Base-by-base conservation (phyloP, 1,140 invertebrate species). In the Varroa destructor region DNA sequence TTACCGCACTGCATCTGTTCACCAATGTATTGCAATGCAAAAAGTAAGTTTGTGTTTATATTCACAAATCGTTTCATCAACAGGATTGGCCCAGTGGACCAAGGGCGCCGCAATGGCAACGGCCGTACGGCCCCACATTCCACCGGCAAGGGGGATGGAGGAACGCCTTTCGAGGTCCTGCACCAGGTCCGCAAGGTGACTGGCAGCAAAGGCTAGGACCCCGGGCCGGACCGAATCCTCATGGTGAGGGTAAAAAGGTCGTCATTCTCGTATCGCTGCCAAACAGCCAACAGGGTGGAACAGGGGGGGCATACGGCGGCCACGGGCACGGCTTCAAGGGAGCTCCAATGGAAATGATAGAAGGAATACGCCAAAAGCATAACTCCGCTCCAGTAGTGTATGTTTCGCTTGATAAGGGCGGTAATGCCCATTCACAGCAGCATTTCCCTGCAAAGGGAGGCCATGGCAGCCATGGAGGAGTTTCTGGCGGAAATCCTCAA, bases 241-340 rank as follows among this genome's bases (percentile, higher is more conserved):
- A 67, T 12, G 61, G 61, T 14, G 61, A 40, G 8, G 61, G 61
- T 14, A 67, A 67, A 37, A 67, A 67, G 1, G 61, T 67, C 46
- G 61, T 67, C 61, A 67, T 67, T 8, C 61, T 67, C 61, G 61
- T 67, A 43, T 67, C 61, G 10, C 14, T 67, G 12, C 61, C 61
- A 14, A 67, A 46, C 36, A 37, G 61, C 12, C 61, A 67, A 67
- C 14, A 67, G 40, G 8, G 46, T 51, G 46, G 46, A 51, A 8
- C 4, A 51, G 3, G 8, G 4, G 61, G 61, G 40, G 36, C 57
- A 14, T 40, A 58, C 4, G 57, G 10, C n/a, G 57, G 57, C 6
- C 25, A 42, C 25, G 57, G 57, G 3, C 25, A 42, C 12, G 57
- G 57, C 6, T 6, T 12, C 36, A 37, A 37, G 12, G 10, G 46